Percentiles rank a stretch among this genome's conserved stretches.
These are phyloP conservation scores for Lytechinus pictus DNA, from an alignment of 35 echinoderm and acorn worm species.

Conservation along the genomic window DNA sequence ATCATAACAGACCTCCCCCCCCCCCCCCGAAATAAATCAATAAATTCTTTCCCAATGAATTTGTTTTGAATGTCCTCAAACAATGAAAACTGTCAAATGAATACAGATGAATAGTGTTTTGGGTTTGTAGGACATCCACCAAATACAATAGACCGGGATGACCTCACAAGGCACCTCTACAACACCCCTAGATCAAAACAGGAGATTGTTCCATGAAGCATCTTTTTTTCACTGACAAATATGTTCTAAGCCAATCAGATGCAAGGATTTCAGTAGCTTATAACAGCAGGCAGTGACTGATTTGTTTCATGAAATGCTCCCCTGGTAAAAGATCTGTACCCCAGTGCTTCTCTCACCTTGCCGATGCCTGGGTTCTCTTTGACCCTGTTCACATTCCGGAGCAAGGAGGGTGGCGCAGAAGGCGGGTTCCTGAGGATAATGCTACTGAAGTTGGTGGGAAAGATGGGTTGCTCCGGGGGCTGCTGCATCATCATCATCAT, in stretches of 20 bases:
- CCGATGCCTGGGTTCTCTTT: constrained; percentile 97
- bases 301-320: no score
- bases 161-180: background rate
- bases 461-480: constrained; percentile 81
- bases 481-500: constrained; percentile 36
- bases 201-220: no score
- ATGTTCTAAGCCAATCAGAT: no score
- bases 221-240: no score
- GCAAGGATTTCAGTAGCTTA: no score
- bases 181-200: background rate
- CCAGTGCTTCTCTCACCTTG: constrained; percentile 72
- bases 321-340: no score
- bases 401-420: constrained; percentile 81
- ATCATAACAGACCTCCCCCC: no score
- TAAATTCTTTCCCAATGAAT: background rate
- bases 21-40: no score
- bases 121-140: background rate
- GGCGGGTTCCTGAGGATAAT: constrained; percentile 81
- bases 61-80: background rate
- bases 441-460: constrained; percentile 95
- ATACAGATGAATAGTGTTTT: background rate
- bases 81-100: background rate
- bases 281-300: no score
- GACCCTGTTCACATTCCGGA: constrained; percentile 79
- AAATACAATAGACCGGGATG: background rate